Base-by-base conservation (phyloP, 2,797 vertebrate species). In the Chromis chromis region DNA sequence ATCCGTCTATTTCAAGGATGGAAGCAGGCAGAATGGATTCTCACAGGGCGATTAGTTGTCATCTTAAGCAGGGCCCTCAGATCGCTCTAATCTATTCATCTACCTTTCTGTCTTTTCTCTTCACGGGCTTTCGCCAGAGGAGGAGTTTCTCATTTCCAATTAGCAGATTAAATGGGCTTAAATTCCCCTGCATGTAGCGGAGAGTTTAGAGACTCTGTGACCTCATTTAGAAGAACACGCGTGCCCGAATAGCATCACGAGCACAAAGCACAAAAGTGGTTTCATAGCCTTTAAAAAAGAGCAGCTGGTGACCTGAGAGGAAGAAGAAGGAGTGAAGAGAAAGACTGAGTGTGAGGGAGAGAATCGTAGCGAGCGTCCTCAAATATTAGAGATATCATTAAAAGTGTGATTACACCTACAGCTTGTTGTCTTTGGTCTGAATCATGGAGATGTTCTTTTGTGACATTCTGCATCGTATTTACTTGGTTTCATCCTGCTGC, bases 161-260 rank as follows among this genome's bases (percentile, higher is more conserved):
- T 90, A 91, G 81, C 73, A 82, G 82, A 86, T 82, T 86, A 87
- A 93, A 88, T 82, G 82, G 65, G 63, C 74, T 86, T 86, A 85
- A 81, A 91, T 89, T 89, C 84, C 85, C 84, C 77, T 76, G 85
- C 82, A 90, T 33, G 66, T 57, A 40, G 65, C 68, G 52, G 53
- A 70, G 76, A 79, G 85, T 50, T 65, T 70, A 82, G 86, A 85
- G 84, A 83, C 76, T 74, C 24, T 0, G 44, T 66, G 88, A 81
- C 89, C 90, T 89, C 86, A 87, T 91, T n/a, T 90, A 87, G 65
- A 49, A 22, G 63, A 9, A 44, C 3, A 60, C 58, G 40, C 25
- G 50, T 77, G 77, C 58, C 33, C 4, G 49, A 49, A 58, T 49
- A 16, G 55, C 62, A 19, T 46, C 67, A 28, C 16, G 1, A 76